phyloP scores from a whole-genome alignment of 2,113 vertebrate species.

The Xiphias gladius region DNA sequence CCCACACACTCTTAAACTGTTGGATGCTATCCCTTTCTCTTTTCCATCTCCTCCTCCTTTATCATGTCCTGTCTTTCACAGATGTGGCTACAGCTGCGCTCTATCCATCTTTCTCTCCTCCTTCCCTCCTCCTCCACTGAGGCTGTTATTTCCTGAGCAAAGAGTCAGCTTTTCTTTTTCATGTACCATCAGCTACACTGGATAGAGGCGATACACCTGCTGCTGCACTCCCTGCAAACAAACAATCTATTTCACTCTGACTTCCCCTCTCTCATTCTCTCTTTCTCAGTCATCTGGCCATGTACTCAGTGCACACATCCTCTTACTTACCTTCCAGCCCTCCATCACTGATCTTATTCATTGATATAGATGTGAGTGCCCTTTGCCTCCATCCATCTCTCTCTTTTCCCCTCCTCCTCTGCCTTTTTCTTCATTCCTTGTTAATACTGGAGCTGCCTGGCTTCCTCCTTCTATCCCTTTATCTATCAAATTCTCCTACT shows the following conservation, averaged over 20 bases:
- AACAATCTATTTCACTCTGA: conserved; percentile 16
- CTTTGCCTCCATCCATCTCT: conserved; percentile 63
- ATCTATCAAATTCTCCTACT: conserved; percentile 45
- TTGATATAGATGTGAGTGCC: conserved; percentile 72
- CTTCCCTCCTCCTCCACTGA: conserved; percentile 45
- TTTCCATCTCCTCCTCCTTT: conserved; percentile 46
- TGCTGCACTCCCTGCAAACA: conserved; percentile 33
- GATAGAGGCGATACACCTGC: conserved; percentile 58
- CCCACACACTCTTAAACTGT: conserved; percentile 37
- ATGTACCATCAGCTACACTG: not conserved
- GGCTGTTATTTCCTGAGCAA: conserved; percentile 43
- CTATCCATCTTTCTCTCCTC: conserved; percentile 50
- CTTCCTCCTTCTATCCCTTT: conserved; percentile 37
- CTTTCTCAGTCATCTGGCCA: conserved; percentile 9
- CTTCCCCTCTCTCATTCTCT: conserved; percentile 4
- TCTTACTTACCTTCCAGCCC: conserved; percentile 58
- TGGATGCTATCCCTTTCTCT: conserved; percentile 46
- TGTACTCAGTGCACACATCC: conserved; percentile 56
- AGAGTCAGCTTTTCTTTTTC: conserved; percentile 47
- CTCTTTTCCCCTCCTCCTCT: conserved; percentile 20
- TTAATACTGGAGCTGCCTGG: conserved; percentile 19
- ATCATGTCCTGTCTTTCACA: conserved; percentile 63
- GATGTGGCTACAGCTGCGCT: conserved; percentile 68
- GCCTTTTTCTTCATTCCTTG: conserved; percentile 35
- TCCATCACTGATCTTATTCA: conserved; percentile 62